Conservation (phyloP, 2,888 invertebrate species). For the Epinotia bilunana region DNA sequence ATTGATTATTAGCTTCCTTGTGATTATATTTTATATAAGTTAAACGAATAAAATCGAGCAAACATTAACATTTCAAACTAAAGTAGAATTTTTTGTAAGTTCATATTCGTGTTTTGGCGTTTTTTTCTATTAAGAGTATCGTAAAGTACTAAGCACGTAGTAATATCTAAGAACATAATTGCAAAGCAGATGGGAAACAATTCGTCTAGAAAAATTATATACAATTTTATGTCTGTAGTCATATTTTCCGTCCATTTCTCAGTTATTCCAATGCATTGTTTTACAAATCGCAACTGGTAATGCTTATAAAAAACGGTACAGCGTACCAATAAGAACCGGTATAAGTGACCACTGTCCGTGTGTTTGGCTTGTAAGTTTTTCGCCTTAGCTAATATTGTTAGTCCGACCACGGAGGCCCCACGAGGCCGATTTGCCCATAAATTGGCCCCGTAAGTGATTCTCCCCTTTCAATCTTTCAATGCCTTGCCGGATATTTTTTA, state of each 20-base stretch:
- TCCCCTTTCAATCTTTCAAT: slow-evolving; percentile 83
- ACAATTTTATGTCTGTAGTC: too few relatives aligned
- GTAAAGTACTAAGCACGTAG: too few relatives aligned
- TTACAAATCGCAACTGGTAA: neutral
- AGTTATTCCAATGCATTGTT: neutral
- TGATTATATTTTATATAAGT: too few relatives aligned
- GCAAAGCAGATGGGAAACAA: too few relatives aligned
- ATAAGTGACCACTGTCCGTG: slow-evolving; percentile 7
- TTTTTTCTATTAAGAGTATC: too few relatives aligned
- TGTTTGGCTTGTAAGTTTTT: slow-evolving; percentile 72
- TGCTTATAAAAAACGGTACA: neutral
- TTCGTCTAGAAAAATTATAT: too few relatives aligned
- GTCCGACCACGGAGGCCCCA: slow-evolving; percentile 78
- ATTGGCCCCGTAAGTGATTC: slow-evolving; percentile 81
- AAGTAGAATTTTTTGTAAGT: too few relatives aligned
- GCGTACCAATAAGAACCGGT: slow-evolving; percentile 30
- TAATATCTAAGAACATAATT: too few relatives aligned
- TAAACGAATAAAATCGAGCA: too few relatives aligned
- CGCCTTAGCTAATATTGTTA: slow-evolving; percentile 78
- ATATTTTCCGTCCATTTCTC: neutral
- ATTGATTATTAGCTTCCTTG: too few relatives aligned
- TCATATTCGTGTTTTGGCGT: too few relatives aligned
- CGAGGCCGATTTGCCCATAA: slow-evolving; percentile 81
- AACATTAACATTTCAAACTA: too few relatives aligned
- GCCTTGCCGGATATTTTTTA: slow-evolving; percentile 77